Conservation (phyloP, 1,140 invertebrate genomes). For the Grapholita molesta region DNA sequence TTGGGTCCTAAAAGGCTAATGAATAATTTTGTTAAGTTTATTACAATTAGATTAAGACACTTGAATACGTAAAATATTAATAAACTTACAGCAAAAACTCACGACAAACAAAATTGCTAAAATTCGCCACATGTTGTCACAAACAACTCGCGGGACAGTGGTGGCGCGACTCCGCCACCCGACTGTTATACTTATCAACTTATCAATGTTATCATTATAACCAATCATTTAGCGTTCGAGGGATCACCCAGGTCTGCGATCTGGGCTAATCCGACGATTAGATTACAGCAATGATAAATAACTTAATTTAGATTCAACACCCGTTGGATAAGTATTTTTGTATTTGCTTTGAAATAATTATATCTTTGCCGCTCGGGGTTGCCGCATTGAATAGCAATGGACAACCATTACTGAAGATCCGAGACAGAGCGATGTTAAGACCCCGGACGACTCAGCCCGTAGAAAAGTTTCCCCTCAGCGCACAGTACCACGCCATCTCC, state of each 20-base stretch:
- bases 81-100: not conserved
- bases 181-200: not conserved
- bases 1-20: too few relatives aligned
- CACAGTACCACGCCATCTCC: too few relatives aligned
- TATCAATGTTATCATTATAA: constrained; percentile 1
- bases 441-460: too few relatives aligned
- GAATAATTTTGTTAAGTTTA: not conserved
- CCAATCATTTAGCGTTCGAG: not conserved
- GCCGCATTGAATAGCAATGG: too few relatives aligned
- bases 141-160: not conserved
- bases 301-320: not conserved
- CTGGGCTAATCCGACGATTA: not conserved
- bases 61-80: too few relatives aligned
- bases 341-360: too few relatives aligned
- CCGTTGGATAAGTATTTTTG: not conserved
- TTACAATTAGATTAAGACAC: not conserved
- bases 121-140: not conserved
- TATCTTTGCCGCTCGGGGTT: too few relatives aligned
- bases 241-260: not conserved
- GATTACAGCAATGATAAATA: not conserved
- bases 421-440: too few relatives aligned
- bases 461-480: too few relatives aligned
- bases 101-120: not conserved
- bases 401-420: too few relatives aligned
- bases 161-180: not conserved